These are phyloP conservation scores for Arnoldichthys spilopterus DNA, from an alignment of 2,797 vertebrate genomes.

Conservation along the genomic window DNA sequence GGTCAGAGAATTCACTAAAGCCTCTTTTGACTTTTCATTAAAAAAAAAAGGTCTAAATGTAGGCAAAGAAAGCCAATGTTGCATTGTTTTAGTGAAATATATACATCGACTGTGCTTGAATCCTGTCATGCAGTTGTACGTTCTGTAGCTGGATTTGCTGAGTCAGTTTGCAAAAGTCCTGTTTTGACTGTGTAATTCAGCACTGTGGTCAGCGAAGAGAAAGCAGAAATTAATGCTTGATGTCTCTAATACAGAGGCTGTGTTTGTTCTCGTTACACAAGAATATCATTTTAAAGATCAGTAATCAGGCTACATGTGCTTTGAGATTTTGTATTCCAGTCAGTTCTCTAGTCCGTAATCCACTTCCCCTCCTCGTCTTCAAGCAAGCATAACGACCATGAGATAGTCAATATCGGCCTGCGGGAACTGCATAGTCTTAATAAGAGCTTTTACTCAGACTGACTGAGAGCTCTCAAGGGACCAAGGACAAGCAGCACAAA, in stretches of 20 bases:
- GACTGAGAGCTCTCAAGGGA: slow-evolving; percentile 48
- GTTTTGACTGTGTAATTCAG: background rate
- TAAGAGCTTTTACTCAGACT: slow-evolving; percentile 53
- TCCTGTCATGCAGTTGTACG: background rate
- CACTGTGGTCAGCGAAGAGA: background rate
- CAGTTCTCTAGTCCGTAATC: slow-evolving; percentile 27
- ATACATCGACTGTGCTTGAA: background rate
- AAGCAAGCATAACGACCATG: slow-evolving; percentile 43
- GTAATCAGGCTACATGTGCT: background rate
- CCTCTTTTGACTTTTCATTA: background rate
- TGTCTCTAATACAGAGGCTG: background rate
- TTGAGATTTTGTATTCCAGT: slow-evolving; percentile 43
- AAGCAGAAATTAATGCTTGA: background rate
- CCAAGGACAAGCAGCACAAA: slow-evolving; percentile 40
- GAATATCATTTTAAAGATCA: background rate
- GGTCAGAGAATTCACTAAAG: background rate
- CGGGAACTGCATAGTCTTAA: slow-evolving; percentile 52
- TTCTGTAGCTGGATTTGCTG: background rate
- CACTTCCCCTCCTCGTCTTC: slow-evolving; percentile 43
- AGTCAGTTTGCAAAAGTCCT: background rate
- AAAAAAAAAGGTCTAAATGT: background rate
- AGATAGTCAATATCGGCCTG: slow-evolving; percentile 50
- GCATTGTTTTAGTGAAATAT: background rate
- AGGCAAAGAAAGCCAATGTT: background rate
- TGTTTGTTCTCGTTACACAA: background rate